Percentiles rank a stretch among this genome's conserved stretches.
phyloP scores from a whole-genome alignment of 2,113 vertebrate species.

The Spea bombifrons region DNA sequence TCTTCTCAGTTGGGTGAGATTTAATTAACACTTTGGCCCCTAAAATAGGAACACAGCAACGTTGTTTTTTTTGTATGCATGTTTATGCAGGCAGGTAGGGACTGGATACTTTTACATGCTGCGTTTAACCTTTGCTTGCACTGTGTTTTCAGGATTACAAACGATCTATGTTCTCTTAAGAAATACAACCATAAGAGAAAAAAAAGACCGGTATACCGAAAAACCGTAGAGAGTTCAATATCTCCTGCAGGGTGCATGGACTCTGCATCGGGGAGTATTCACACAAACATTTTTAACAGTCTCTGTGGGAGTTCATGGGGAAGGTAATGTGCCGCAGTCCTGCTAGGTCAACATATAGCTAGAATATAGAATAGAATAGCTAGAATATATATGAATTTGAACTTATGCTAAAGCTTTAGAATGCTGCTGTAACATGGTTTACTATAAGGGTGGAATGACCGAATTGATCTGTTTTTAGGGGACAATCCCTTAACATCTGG shows the following conservation, averaged over 20 bases:
- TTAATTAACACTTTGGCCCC: conserved; percentile 43
- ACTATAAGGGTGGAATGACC: no score
- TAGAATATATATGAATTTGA: conserved; percentile 24
- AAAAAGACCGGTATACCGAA: neutral
- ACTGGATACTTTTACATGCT: conserved; percentile 3
- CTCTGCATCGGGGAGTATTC: conserved; percentile 26
- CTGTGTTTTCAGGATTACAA: neutral
- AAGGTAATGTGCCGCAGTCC: neutral
- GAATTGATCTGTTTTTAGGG: no score
- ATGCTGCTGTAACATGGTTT: conserved; percentile 7
- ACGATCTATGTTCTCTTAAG: neutral
- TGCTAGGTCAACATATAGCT: neutral
- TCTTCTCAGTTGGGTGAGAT: conserved; percentile 32
- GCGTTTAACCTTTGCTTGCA: conserved; percentile 3
- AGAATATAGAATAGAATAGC: no score
- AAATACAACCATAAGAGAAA: neutral
- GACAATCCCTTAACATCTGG: no score
- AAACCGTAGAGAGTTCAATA: conserved; percentile 7
- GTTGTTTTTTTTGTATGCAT: conserved; percentile 6
- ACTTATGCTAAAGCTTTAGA: conserved; percentile 8
- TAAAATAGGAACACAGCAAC: conserved; percentile 23
- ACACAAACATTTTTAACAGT: conserved; percentile 44
- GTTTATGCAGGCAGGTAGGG: conserved; percentile 27
- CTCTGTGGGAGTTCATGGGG: conserved; percentile 31
- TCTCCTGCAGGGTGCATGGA: conserved; percentile 28